These are phyloP conservation scores for Lethrus apterus DNA, from an alignment of 1,140 invertebrate genomes.

Conservation along the genomic window DNA sequence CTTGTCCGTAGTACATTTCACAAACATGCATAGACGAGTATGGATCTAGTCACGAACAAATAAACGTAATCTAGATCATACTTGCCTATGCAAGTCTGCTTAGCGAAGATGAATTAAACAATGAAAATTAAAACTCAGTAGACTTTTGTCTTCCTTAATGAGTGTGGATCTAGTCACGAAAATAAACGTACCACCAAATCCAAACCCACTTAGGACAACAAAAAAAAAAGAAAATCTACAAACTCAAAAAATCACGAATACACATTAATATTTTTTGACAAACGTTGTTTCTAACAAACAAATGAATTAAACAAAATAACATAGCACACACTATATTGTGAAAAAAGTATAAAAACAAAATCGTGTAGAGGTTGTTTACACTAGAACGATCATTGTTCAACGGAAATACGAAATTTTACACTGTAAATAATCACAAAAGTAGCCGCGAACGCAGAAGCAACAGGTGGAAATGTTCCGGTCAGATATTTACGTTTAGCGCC, in stretches of 20 bases:
- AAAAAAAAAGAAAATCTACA: constrained; percentile 8
- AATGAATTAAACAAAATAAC: not conserved
- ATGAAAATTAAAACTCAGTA: constrained; percentile 8
- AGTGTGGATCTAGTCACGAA: constrained; percentile 84
- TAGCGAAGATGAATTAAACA: no score
- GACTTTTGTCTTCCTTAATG: constrained; percentile 50
- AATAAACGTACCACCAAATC: constrained; percentile 59
- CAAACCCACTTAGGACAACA: constrained; percentile 51
- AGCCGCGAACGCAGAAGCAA: constrained; percentile 6
- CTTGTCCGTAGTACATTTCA: no score
- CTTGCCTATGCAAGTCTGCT: constrained; percentile 49
- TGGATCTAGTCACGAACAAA: constrained; percentile 71
- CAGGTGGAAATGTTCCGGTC: constrained; percentile 7
- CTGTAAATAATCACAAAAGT: constrained; percentile 3
- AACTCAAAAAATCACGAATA: not conserved
- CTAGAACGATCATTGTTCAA: constrained; percentile 14
- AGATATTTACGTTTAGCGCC: not conserved
- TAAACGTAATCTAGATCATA: constrained; percentile 69
- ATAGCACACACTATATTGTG: not conserved
- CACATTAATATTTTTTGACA: not conserved
- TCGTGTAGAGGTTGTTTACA: constrained; percentile 18
- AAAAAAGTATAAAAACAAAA: constrained; percentile 3
- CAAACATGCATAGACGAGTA: constrained; percentile 64
- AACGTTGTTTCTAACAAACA: not conserved
- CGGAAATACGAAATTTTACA: constrained; percentile 1